These are phyloP conservation scores for Muscicapa comitata DNA, from an alignment of 2,797 vertebrate genomes.

Conservation along the genomic window DNA sequence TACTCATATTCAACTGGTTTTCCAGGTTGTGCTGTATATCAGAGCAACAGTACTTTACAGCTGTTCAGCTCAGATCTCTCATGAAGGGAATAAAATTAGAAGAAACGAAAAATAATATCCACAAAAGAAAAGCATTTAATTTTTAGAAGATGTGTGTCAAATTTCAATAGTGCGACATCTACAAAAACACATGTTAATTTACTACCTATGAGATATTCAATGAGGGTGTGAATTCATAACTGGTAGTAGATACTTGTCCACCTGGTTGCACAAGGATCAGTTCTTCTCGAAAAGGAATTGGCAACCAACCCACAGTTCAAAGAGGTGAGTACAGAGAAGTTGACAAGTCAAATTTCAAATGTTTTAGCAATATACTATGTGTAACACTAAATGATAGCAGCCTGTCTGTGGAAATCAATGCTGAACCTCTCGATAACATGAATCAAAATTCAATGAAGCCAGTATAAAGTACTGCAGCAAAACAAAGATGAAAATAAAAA, in stretches of 20 bases:
- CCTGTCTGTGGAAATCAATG: not conserved
- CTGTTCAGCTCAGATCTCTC: not conserved
- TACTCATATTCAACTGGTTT: not conserved
- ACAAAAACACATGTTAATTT: not conserved
- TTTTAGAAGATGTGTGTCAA: not conserved
- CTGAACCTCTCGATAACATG: not conserved
- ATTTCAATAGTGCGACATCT: not conserved
- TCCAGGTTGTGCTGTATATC: not conserved
- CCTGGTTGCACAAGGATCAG: not conserved
- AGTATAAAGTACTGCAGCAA: not conserved
- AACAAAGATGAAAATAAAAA: not conserved
- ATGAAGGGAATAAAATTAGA: not conserved
- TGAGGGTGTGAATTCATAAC: not conserved
- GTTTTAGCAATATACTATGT: not conserved
- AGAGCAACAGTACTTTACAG: not conserved
- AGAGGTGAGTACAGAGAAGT: not conserved
- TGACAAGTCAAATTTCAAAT: not conserved
- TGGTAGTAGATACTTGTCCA: not conserved
- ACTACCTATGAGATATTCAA: not conserved
- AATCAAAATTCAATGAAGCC: not conserved
- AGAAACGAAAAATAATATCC: not conserved
- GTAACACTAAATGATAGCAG: not conserved
- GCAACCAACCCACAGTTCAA: not conserved
- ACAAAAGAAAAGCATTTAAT: not conserved
- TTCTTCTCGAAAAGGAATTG: not conserved